A percentile compares a stretch with the other conserved stretches of the same genome.
These are phyloP conservation scores for Drosophila anomalata DNA, from an alignment of 2,888 invertebrate genomes.

Conservation along the genomic window DNA sequence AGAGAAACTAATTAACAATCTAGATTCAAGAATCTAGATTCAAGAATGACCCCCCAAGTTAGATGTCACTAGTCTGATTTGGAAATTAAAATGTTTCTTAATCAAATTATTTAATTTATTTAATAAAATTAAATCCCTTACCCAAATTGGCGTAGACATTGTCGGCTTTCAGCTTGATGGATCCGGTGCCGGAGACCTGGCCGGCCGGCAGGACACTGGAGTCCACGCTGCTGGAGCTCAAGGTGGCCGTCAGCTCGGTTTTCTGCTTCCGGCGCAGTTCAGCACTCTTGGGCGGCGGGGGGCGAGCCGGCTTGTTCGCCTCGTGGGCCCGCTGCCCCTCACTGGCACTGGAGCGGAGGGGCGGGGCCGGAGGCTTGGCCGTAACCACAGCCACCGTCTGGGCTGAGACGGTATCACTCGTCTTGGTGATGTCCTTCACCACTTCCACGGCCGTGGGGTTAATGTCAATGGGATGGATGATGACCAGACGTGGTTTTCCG, in stretches of 20 bases:
- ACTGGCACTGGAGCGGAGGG: constrained; percentile 85
- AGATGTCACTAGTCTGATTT: too few species aligned
- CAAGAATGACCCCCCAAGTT: too few species aligned
- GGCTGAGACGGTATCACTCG: constrained; percentile 78
- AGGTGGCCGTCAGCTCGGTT: constrained; percentile 76
- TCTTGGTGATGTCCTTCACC: constrained; percentile 86
- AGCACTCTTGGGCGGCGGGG: constrained; percentile 90
- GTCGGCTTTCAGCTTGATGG: constrained; percentile 84
- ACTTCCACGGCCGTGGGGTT: constrained; percentile 93
- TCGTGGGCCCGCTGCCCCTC: constrained; percentile 83
- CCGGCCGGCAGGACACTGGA: constrained; percentile 44
- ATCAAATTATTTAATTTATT: background rate
- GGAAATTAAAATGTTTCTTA: too few species aligned
- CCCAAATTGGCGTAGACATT: constrained; percentile 93
- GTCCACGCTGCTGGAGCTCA: constrained; percentile 67
- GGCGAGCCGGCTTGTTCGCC: constrained; percentile 88
- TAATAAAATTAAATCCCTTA: constrained; percentile 78
- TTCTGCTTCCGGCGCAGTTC: constrained; percentile 87
- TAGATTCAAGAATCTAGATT: background rate
- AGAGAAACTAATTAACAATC: background rate
- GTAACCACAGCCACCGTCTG: constrained; percentile 82
- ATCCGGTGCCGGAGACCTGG: constrained; percentile 73
- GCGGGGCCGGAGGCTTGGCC: constrained; percentile 91
- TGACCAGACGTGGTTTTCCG: constrained; percentile 90
- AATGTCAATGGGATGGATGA: constrained; percentile 94